Percentiles rank a stretch among this genome's conserved stretches.
Evolutionary conservation across 2,113 vertebrate species (phyloP).

Genomic region (Ondatra zibethicus): DNA sequence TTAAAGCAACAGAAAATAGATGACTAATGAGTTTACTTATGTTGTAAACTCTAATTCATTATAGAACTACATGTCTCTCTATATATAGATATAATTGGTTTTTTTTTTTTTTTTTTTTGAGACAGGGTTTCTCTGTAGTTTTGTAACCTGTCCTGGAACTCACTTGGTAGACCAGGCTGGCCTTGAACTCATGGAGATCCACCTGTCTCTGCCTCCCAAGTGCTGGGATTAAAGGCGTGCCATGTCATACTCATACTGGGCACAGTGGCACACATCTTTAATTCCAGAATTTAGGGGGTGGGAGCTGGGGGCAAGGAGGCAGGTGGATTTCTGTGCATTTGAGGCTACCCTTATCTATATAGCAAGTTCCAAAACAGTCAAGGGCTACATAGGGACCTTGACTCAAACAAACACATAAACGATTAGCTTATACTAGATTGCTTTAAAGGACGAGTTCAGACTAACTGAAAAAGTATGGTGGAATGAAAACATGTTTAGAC

Average conservation of each 20-base stretch:
- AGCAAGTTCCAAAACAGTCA: background rate
- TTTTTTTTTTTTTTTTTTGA: too few relatives aligned
- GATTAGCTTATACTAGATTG: constrained; percentile 1
- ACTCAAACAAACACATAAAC: background rate
- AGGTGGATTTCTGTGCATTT: background rate
- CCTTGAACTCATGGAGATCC: too few relatives aligned
- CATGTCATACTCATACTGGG: too few relatives aligned
- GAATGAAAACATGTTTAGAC: constrained; percentile 3
- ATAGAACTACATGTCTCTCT: background rate
- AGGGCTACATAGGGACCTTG: background rate
- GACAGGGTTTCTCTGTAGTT: too few relatives aligned
- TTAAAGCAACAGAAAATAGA: background rate
- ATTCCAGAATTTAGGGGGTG: background rate
- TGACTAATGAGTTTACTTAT: background rate
- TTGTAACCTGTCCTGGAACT: too few relatives aligned
- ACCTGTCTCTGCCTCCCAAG: too few relatives aligned
- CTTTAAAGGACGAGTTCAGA: constrained; percentile 38
- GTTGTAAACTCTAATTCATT: constrained; percentile 18
- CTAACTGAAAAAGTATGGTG: constrained; percentile 1
- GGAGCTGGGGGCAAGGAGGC: too few relatives aligned
- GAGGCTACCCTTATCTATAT: background rate
- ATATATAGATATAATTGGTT: too few relatives aligned
- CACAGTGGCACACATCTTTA: background rate
- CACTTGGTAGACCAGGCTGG: too few relatives aligned
- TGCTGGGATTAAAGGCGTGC: too few relatives aligned